Base-by-base conservation (phyloP, 2,888 invertebrate species). In the Lottia gigantea region DNA sequence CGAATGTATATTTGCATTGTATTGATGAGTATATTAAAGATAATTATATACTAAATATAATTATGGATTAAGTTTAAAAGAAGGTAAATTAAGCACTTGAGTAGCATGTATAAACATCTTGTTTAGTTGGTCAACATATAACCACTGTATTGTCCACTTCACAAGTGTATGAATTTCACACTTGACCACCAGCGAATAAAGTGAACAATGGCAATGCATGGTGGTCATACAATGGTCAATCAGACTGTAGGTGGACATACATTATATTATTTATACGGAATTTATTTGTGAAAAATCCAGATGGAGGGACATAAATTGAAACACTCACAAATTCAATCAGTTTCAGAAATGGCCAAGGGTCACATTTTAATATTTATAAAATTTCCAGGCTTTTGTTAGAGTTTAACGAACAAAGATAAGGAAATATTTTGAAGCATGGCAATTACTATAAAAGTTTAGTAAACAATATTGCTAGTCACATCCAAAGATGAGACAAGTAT, bases 151-250 rank as follows among this genome's bases (percentile, higher is more conserved):
- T 55, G 55, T 55, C 23, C 55, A 55, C 55, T 55, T 23, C 15
- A 55, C 55, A 55, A 55, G 55, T 55, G 55, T 23, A 55, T 55
- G 55, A 55, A 55, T 55, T 55, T 55, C 55, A 55, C 55, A 55
- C 55, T 55, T 55, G 55, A 55, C 55, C 55, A 55, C 55, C 55
- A 55, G 19, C 19, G 19, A 55, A 55, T 23, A 55, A 11, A 55
- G 19, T 3, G 55, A 55, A 55, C 55, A 55, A 55, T 55, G 55
- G 7, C 23, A 23, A 11, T 23, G 55, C 55, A 55, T 19, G 55
- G 55, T 55, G 19, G 55, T 14, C 55, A 23, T 12, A 55, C 55
- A 55, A 55, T 55, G 23, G 23, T 12, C 19, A 23, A 23, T 55
- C 19, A 55, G 40, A 23, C 23, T 23, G 55, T 23, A 55, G 55